Conservation (phyloP, 53 echinoderm and acorn worm genomes). For the Temnopleurus reevesii region DNA sequence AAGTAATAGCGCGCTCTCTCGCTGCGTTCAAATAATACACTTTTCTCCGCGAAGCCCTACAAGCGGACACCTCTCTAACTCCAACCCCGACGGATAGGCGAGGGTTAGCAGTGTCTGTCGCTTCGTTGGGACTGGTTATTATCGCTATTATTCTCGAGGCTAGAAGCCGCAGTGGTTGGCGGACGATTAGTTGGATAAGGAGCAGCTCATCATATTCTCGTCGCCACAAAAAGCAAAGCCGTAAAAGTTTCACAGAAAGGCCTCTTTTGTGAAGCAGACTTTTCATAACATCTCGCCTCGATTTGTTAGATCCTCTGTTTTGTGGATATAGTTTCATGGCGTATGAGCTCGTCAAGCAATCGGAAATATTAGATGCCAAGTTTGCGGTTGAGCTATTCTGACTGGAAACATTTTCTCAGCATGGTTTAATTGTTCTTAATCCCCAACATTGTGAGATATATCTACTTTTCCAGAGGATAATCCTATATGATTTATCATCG, state of each 20-base stretch:
- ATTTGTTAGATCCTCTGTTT: not conserved
- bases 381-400: not conserved
- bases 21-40: not conserved
- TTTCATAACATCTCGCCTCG: not conserved
- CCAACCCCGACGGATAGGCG: not conserved
- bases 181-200: conserved; percentile 38
- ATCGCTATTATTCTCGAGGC: not conserved
- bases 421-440: conserved; percentile 15
- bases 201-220: not conserved
- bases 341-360: not conserved
- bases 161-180: conserved; percentile 20
- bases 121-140: not conserved
- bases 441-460: conserved; percentile 3
- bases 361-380: conserved; percentile 39
- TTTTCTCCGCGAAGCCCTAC: not conserved
- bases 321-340: not conserved
- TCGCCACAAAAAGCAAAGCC: conserved; percentile 40
- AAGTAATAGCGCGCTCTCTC: not conserved
- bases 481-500: not conserved
- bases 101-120: not conserved
- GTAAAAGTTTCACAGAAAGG: conserved; percentile 12
- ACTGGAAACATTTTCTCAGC: not conserved
- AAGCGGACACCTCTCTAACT: not conserved
- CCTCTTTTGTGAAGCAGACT: conserved; percentile 13
- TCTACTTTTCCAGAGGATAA: not conserved